phyloP scores from a whole-genome alignment of 2,888 invertebrate species.

The Sarcophaga rosellei region DNA sequence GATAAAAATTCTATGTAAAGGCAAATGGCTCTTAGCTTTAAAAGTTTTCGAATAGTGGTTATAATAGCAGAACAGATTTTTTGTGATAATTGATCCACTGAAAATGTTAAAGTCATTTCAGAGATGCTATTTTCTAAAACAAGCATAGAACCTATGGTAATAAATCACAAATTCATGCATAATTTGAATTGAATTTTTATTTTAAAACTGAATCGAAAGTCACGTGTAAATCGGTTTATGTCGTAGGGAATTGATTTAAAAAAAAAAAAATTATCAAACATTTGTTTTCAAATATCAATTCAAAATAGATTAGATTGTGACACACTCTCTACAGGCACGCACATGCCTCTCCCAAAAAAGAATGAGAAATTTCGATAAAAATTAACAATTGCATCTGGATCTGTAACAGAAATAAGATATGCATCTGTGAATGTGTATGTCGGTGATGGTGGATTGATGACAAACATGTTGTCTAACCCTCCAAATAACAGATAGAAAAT shows the following conservation, averaged over 20 bases:
- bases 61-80: no score
- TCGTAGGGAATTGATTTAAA: background rate
- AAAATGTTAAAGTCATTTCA: background rate
- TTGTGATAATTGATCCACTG: no score
- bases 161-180: constrained; percentile 24
- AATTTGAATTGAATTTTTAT: constrained; percentile 21
- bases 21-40: no score
- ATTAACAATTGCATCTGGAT: constrained; percentile 31
- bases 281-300: constrained; percentile 64
- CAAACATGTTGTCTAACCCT: constrained; percentile 42
- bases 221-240: constrained; percentile 54
- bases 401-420: no score
- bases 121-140: background rate
- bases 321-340: constrained; percentile 7
- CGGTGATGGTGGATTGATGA: constrained; percentile 1
- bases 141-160: background rate
- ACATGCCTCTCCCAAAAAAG: constrained; percentile 14
- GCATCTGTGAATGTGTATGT: background rate
- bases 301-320: constrained; percentile 57
- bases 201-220: constrained; percentile 14
- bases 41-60: no score
- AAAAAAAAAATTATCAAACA: constrained; percentile 36
- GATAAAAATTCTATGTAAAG: no score
- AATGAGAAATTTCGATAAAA: constrained; percentile 26
- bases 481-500: background rate